Evolutionary conservation across 2,797 vertebrate species (phyloP), one percentile per base, ranked within the genome.

Genomic region (Hoplostethus atlanticus): DNA sequence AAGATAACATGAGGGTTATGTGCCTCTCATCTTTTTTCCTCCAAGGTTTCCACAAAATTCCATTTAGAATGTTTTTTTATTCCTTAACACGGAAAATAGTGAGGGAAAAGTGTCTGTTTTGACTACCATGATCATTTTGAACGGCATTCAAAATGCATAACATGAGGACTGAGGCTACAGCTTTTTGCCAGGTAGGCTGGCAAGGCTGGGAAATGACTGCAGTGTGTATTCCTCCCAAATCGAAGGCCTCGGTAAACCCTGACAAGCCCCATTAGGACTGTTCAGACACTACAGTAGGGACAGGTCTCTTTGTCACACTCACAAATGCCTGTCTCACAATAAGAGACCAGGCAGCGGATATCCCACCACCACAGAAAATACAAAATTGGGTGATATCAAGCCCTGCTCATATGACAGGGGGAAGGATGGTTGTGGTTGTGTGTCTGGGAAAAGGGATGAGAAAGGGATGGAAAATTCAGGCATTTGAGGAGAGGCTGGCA

Each of bases 271-370:
- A 79, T 84, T 85, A 76, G 65, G 65, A 54, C 50, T 83, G 56
- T 71, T 73, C 66, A 59, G 58, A 31, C 65, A 61, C 38, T 63
- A 71, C 57, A 59, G 54, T 47, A 55, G 59, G 76, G 40, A 64
- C 30, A 60, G 69, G 57, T 80, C 69, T 83, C 64, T 91, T 71
- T 87, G 79, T 84, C 71, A 78, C 64, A 62, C 60, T 77, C 63
- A 81, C 68, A 78, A 84, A 76, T 79, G 65, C 71, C 61, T 48
- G 68, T 81, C 53, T 62, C 21, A 69, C 47, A 79, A 70, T 66
- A 64, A 64, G 17, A 61, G 17, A 62, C 25, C 1, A 3, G 50
- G 76, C 44, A 36, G 30, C 6, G 30, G 61, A 73, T 71, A 53
- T 73, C 53, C 55, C 55, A 25, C 70, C 47, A 52, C 52, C 51